phyloP scores from a whole-genome alignment of 2,797 vertebrate species.

The Phrynocephalus guinanensis region DNA sequence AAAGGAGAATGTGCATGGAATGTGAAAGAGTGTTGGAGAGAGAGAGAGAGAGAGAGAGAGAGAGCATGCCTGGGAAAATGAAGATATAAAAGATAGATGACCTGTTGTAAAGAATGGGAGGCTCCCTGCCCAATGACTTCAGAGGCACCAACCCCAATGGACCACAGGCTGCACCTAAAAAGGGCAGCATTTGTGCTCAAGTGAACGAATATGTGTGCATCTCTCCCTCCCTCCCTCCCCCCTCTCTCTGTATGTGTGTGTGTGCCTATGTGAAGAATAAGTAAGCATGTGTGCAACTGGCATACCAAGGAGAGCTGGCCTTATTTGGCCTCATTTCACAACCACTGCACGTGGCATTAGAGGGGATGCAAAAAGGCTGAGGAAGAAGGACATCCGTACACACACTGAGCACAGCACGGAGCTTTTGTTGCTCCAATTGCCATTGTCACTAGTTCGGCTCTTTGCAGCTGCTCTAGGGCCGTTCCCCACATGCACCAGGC shows the following conservation, averaged over 20 bases:
- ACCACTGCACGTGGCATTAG: slow-evolving; percentile 20
- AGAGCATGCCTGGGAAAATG: neutral
- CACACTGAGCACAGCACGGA: neutral
- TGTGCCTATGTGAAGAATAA: neutral
- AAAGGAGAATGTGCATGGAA: neutral
- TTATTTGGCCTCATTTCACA: slow-evolving; percentile 26
- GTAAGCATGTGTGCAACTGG: neutral
- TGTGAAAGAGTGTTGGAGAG: neutral
- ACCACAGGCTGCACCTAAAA: neutral
- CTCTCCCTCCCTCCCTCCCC: neutral
- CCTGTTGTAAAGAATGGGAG: too few species aligned
- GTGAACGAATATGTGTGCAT: neutral
- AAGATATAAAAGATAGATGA: too few species aligned
- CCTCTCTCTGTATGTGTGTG: neutral
- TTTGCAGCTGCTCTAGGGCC: neutral
- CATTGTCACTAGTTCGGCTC: neutral
- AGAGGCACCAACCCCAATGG: too few species aligned
- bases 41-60: neutral
- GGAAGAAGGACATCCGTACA: neutral
- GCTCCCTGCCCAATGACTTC: too few species aligned
- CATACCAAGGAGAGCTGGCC: slow-evolving; percentile 19
- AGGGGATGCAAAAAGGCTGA: neutral
- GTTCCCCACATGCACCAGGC: neutral
- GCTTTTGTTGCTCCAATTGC: neutral
- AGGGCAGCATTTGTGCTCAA: neutral